A percentile compares a stretch with the other conserved stretches of the same genome.
Evolutionary conservation across 2,113 vertebrate species (phyloP).

Genomic region (Oreochromis tanganicae): DNA sequence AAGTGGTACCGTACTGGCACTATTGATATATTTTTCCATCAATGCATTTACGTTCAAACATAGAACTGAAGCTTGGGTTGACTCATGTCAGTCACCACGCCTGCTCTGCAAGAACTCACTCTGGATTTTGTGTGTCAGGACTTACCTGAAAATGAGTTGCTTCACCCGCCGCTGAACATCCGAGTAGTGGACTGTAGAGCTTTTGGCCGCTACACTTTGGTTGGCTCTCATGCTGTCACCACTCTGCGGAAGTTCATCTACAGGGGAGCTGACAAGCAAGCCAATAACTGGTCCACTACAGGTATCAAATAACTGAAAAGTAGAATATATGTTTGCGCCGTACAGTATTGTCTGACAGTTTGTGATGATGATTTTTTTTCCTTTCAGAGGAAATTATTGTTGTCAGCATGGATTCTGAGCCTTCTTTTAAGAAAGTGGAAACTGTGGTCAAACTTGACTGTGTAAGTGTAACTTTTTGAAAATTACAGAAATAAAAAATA

Average conservation of each 20-base stretch:
- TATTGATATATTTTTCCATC: neutral
- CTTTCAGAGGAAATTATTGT: conserved; percentile 70
- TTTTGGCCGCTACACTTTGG: conserved; percentile 92
- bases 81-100: neutral
- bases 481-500: neutral
- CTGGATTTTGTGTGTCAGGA: conserved; percentile 71
- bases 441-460: conserved; percentile 94
- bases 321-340: neutral
- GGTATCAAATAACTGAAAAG: conserved; percentile 63
- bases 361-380: neutral
- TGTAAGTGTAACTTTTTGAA: conserved; percentile 68
- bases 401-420: conserved; percentile 83
- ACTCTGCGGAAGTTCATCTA: conserved; percentile 90
- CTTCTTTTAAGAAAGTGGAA: conserved; percentile 87
- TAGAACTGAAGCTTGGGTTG: neutral
- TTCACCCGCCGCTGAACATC: conserved; percentile 94
- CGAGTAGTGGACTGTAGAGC: conserved; percentile 95
- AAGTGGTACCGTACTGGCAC: conserved; percentile 79
- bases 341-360: neutral
- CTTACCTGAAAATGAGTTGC: conserved; percentile 91
- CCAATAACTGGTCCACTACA: conserved; percentile 74
- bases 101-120: neutral
- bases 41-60: neutral
- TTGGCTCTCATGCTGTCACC: conserved; percentile 87
- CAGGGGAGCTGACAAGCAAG: conserved; percentile 74